Evolutionary conservation across 2,797 vertebrate species (phyloP).

Genomic region (Jordanella pulchra): DNA sequence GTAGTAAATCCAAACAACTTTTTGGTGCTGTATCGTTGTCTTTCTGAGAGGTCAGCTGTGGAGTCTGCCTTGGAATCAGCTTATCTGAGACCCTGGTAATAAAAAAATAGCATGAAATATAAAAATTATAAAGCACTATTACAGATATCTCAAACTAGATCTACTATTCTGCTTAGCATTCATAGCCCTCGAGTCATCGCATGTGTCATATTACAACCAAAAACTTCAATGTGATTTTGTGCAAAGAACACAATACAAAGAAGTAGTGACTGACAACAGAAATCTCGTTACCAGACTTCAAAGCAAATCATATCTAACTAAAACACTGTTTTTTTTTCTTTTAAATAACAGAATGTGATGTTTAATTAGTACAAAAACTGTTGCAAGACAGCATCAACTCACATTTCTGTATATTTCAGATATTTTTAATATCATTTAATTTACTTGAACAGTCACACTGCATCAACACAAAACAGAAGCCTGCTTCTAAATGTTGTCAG

Average conservation of each 20-base stretch:
- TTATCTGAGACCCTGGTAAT: conserved; percentile 89
- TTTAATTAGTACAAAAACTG: not conserved
- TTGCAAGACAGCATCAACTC: not conserved
- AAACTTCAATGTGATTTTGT: not conserved
- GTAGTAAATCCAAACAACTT: conserved; percentile 78
- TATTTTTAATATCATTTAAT: too few species aligned
- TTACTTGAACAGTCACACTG: not conserved
- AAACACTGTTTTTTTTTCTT: not conserved
- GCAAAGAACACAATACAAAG: not conserved
- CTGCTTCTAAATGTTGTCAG: too few species aligned
- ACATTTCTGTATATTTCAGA: not conserved
- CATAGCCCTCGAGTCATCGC: not conserved
- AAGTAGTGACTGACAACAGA: not conserved
- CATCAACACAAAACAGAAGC: not conserved
- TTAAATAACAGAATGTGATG: not conserved
- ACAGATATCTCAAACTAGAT: not conserved
- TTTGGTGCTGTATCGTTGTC: conserved; percentile 78
- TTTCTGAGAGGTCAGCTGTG: conserved; percentile 78
- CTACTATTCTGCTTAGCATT: not conserved
- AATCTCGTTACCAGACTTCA: not conserved
- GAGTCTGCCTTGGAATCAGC: conserved; percentile 77
- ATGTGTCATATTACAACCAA: not conserved
- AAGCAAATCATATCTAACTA: not conserved
- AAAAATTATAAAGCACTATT: not conserved
- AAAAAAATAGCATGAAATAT: conserved; percentile 29